Conservation (phyloP, 2,113 vertebrate genomes). For the Tringa solitaria region DNA sequence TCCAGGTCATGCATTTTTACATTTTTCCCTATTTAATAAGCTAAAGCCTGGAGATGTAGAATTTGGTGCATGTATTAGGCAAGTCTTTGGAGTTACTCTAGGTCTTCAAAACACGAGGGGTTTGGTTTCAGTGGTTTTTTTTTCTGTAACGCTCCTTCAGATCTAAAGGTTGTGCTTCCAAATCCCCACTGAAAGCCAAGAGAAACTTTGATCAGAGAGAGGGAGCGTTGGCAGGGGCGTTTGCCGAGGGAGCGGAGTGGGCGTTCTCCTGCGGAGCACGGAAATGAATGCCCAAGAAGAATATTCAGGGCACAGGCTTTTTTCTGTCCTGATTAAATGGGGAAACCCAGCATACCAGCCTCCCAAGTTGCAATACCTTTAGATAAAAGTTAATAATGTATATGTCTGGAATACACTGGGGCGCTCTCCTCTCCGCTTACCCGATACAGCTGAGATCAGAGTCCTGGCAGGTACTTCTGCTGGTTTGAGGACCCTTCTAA, state of each 20-base stretch:
- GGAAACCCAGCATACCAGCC: not conserved
- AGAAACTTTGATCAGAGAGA: not conserved
- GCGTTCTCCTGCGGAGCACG: not conserved
- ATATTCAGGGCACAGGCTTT: not conserved
- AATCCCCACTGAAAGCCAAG: not conserved
- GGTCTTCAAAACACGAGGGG: not conserved
- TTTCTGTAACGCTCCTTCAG: not conserved
- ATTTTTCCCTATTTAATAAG: slow-evolving; percentile 23
- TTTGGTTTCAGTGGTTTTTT: not conserved
- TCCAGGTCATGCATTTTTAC: slow-evolving; percentile 45
- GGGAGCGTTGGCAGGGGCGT: not conserved
- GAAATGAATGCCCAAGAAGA: not conserved
- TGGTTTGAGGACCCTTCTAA: not conserved
- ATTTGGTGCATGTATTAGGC: slow-evolving; percentile 11
- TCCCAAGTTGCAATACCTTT: not conserved
- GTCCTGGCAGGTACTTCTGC: not conserved
- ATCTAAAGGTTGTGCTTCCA: not conserved
- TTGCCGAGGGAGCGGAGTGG: not conserved
- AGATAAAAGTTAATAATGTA: not conserved
- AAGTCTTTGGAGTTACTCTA: not conserved
- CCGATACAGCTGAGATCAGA: not conserved
- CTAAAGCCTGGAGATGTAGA: slow-evolving; percentile 1
- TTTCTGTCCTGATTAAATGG: not conserved
- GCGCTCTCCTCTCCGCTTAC: not conserved
- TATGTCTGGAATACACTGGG: not conserved